Base-by-base conservation (phyloP, 2,888 invertebrate genomes). In the Acleris laterana region DNA sequence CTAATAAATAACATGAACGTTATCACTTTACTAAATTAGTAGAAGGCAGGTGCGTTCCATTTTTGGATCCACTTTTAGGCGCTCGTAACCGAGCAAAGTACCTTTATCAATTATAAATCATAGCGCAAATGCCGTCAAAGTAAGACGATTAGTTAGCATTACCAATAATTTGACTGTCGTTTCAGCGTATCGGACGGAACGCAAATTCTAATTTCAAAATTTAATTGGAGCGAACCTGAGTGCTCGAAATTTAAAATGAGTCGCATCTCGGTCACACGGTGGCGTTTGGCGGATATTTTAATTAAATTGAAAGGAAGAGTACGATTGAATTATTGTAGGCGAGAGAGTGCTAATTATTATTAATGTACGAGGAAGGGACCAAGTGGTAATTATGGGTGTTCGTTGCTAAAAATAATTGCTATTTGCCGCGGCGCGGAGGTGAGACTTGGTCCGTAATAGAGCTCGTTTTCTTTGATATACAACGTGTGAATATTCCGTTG, bases 321-420 rank as follows among this genome's bases (percentile, higher is more conserved):
- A 74, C 79, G 78, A 83, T 83, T 84, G 79, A 84, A 83, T 84
- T 84, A 83, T 83, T 79, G 77, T 79, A 79, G 79, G 78, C 79
- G 79, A 77, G 80, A 78, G 70, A 72, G 70, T 71, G 76, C 76
- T 83, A 83, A 84, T 83, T 84, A 83, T 80, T 78, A 82, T 80
- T 79, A 82, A 68, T 70, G 65, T 63, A 65, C 46, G 57, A 20
- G 62, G 58, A 62, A 65, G 68, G 66, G 69, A 68, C 69, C 62
- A 63, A 71, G 64, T 66, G 65, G 69, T 69, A 68, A 70, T 72
- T 68, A 71, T 65, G 68, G 63, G 60, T 64, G 62, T 63, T 56
- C 65, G 65, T 58, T 66, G 68, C 70, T 69, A 71, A 69, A 72
- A 72, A 71, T 72, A 69, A 72, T 70, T 71, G 71, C 67, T 65